phyloP scores from a whole-genome alignment of 2,113 vertebrate species.

The Hymenochirus boettgeri region DNA sequence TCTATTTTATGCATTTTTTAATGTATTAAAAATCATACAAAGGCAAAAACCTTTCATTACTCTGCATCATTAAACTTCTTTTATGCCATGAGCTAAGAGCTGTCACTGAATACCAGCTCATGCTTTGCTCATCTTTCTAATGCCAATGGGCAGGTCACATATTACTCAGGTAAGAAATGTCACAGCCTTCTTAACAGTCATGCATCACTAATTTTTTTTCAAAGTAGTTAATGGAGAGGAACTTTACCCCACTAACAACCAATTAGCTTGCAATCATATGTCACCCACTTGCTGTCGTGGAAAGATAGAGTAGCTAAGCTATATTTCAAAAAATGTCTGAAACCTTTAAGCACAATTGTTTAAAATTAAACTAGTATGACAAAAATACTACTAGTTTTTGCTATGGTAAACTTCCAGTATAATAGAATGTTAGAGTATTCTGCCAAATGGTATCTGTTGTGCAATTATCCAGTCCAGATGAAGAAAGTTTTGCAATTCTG shows the following conservation, averaged over 20 bases:
- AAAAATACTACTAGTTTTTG: no score
- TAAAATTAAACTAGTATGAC: no score
- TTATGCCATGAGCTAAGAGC: not conserved
- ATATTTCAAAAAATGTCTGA: no score
- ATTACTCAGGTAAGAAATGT: constrained; percentile 29
- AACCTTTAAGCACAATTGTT: no score
- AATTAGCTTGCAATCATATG: constrained; percentile 24
- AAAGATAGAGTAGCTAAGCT: not conserved
- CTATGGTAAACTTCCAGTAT: no score
- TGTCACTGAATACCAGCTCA: constrained; percentile 14
- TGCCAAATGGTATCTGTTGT: no score
- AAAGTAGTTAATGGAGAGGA: constrained; percentile 23
- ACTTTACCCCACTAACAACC: constrained; percentile 23
- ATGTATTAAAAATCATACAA: no score
- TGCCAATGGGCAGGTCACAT: constrained; percentile 14
- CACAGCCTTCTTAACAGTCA: constrained; percentile 12
- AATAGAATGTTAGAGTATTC: no score
- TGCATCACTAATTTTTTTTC: constrained; percentile 22
- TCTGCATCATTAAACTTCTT: constrained; percentile 6
- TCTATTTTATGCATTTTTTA: no score
- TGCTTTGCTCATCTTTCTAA: constrained; percentile 9
- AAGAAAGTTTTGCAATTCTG: no score
- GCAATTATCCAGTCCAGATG: no score
- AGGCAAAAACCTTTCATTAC: not conserved
- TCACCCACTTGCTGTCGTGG: constrained; percentile 5